phyloP scores from a whole-genome alignment of 1,140 invertebrate species.

The Ceratina australensis region DNA sequence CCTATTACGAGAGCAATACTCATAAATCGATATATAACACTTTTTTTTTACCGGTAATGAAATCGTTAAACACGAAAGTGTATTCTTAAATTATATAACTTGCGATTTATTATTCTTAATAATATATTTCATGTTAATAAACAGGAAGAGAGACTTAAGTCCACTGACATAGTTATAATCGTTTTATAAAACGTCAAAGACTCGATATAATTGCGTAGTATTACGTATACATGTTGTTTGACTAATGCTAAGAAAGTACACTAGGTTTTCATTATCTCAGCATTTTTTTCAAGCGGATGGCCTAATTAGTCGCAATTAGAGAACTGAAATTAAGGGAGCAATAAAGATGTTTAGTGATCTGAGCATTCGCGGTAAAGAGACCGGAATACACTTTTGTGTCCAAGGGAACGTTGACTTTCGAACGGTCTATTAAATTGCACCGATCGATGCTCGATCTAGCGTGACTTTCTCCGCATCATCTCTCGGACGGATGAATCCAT shows the following conservation, averaged over 20 bases:
- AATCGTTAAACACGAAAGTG: slow-evolving; percentile 16
- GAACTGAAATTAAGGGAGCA: not conserved
- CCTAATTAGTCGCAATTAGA: not conserved
- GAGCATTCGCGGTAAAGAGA: slow-evolving; percentile 8
- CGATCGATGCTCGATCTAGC: slow-evolving; percentile 38
- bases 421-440: slow-evolving; percentile 39
- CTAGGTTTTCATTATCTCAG: no score
- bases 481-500: slow-evolving; percentile 47
- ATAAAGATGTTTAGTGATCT: not conserved
- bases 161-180: not conserved
- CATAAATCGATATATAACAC: not conserved
- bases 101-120: slow-evolving; percentile 3
- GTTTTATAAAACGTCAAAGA: not conserved
- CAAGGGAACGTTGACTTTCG: slow-evolving; percentile 36
- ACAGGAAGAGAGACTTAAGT: not conserved
- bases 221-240: no score
- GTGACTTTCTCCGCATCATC: slow-evolving; percentile 65
- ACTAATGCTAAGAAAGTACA: no score
- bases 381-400: slow-evolving; percentile 1
- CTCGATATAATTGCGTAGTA: no score
- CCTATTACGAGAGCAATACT: slow-evolving; percentile 21
- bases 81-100: not conserved
- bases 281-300: not conserved
- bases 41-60: slow-evolving; percentile 1
- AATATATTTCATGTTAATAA: not conserved